phyloP scores from a whole-genome alignment of 2,888 invertebrate species.

The Sesia apiformis region DNA sequence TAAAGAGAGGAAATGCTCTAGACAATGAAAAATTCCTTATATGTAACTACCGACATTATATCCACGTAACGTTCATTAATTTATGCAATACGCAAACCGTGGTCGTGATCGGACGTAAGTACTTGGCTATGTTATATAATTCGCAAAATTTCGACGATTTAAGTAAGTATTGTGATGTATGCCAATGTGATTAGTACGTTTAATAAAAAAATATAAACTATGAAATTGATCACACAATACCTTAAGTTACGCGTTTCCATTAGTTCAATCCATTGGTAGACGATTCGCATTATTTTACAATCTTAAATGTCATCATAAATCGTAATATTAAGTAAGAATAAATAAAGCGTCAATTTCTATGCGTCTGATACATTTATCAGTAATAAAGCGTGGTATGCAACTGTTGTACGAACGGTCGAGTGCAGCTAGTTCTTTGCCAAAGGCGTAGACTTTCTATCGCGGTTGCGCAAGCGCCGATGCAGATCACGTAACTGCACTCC shows the following conservation, averaged over 20 bases:
- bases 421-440: constrained; percentile 52
- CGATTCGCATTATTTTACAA: no score
- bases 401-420: constrained; percentile 47
- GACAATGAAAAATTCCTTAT: constrained; percentile 62
- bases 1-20: constrained; percentile 60
- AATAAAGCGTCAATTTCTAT: constrained; percentile 13
- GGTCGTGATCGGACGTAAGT: not conserved
- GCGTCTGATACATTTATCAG: constrained; percentile 29
- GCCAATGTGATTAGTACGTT: no score
- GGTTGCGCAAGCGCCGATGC: constrained; percentile 64
- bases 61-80: not conserved
- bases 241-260: no score
- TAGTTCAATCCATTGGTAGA: no score
- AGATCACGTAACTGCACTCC: constrained; percentile 69
- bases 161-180: no score
- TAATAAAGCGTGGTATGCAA: constrained; percentile 50
- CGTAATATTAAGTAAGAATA: not conserved
- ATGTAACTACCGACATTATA: constrained; percentile 44
- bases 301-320: no score
- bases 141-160: no score
- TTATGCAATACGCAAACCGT: not conserved
- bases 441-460: constrained; percentile 62
- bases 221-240: no score
- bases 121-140: not conserved
- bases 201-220: no score